Evolutionary conservation across 2,113 vertebrate species (phyloP).

Genomic region (Okapia johnstoni): DNA sequence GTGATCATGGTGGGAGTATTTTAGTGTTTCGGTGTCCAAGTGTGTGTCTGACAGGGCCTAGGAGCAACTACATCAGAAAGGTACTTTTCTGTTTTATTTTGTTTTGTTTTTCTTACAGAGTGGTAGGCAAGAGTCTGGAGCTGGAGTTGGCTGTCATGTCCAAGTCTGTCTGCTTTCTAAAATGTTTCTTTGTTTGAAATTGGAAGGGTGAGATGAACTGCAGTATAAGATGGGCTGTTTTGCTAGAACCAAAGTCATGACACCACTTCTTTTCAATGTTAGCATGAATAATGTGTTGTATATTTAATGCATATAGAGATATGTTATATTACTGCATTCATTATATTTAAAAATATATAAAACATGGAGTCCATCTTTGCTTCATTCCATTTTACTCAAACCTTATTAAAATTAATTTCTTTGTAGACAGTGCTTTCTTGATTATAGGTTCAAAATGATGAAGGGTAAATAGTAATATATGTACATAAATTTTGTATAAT

Average conservation of each 20-base stretch:
- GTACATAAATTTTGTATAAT: neutral
- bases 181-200: slow-evolving; percentile 78
- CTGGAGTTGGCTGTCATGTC: slow-evolving; percentile 89
- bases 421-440: neutral
- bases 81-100: slow-evolving; percentile 80
- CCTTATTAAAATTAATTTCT: slow-evolving; percentile 34
- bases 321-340: slow-evolving; percentile 66
- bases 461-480: slow-evolving; percentile 13
- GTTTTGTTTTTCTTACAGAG: slow-evolving; percentile 71
- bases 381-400: slow-evolving; percentile 86
- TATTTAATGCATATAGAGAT: slow-evolving; percentile 65
- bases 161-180: slow-evolving; percentile 82
- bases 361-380: slow-evolving; percentile 82
- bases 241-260: slow-evolving; percentile 66
- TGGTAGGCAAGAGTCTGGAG: slow-evolving; percentile 84
- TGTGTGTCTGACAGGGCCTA: slow-evolving; percentile 84
- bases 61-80: slow-evolving; percentile 82
- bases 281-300: slow-evolving; percentile 57
- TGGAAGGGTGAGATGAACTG: slow-evolving; percentile 84
- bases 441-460: slow-evolving; percentile 42
- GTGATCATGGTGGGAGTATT: slow-evolving; percentile 72
- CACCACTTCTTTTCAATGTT: slow-evolving; percentile 66
- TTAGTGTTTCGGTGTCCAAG: slow-evolving; percentile 79
- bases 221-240: slow-evolving; percentile 82
- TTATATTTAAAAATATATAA: slow-evolving; percentile 60